A percentile compares a stretch with the other conserved stretches of the same genome.
Conservation (phyloP, 2,888 invertebrate genomes). For the Andrena minutula region DNA sequence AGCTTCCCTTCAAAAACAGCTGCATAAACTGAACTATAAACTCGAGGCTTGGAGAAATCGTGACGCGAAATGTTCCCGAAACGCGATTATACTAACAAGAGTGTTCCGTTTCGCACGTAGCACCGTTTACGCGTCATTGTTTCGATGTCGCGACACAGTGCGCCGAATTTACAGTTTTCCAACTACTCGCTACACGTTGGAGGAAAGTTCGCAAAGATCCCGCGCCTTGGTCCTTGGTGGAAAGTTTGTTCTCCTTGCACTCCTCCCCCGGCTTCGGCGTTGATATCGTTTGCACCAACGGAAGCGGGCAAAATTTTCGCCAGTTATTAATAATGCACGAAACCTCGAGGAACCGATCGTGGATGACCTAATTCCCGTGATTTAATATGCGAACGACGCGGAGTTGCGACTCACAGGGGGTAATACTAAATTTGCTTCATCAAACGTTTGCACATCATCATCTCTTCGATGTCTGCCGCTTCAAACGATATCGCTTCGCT, state of each 20-base stretch:
- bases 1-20: no score
- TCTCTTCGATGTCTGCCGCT: conserved; percentile 10
- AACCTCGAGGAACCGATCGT: conserved; percentile 26
- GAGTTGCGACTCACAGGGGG: conserved; percentile 14
- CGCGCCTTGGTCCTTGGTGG: neutral
- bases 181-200: conserved; percentile 2
- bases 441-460: conserved; percentile 46
- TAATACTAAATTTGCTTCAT: conserved; percentile 53
- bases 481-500: conserved; percentile 3
- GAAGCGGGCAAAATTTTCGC: conserved; percentile 8
- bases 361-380: conserved; percentile 44
- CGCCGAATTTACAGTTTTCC: conserved; percentile 17
- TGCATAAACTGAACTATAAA: neutral
- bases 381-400: conserved; percentile 26
- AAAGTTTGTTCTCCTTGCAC: neutral
- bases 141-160: neutral
- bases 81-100: conserved; percentile 14
- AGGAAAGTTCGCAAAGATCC: conserved; percentile 11
- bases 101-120: neutral
- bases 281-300: neutral
- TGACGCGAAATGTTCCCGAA: neutral
- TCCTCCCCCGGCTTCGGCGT: neutral
- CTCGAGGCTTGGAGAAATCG: neutral
- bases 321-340: conserved; percentile 1
- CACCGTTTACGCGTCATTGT: conserved; percentile 8